phyloP scores from a whole-genome alignment of 2,113 vertebrate species.

The Arvicanthis niloticus region DNA sequence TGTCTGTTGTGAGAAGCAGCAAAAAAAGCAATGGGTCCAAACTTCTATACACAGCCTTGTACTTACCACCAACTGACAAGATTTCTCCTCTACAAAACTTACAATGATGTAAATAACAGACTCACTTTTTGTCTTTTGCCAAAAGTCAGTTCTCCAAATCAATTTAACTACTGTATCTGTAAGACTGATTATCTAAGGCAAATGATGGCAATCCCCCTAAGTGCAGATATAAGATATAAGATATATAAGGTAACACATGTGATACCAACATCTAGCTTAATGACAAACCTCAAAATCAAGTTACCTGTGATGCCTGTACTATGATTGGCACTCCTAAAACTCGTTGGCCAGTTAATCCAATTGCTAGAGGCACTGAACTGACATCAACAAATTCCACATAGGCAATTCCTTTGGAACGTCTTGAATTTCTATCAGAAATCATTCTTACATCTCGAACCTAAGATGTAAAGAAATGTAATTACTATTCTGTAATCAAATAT shows the following conservation, averaged over 20 bases:
- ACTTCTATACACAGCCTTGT: rapidly evolving
- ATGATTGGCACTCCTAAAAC: conserved; percentile 98
- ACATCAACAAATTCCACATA: conserved; percentile 98
- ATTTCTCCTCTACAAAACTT: background rate
- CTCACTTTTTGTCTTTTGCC: background rate
- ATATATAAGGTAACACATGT: rapidly evolving
- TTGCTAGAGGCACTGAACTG: conserved; percentile 97
- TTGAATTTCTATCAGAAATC: conserved; percentile 98
- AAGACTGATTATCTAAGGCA: background rate
- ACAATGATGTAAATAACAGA: background rate
- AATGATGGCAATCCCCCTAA: background rate
- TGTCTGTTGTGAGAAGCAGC: too few species aligned
- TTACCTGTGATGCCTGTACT: conserved; percentile 98
- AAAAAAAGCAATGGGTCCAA: background rate
- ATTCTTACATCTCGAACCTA: conserved; percentile 98
- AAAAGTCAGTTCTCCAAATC: background rate
- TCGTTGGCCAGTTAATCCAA: conserved; percentile 96
- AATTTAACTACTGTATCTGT: background rate
- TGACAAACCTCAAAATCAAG: background rate
- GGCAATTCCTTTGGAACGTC: conserved; percentile 98
- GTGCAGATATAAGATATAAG: background rate
- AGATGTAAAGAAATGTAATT: conserved; percentile 25
- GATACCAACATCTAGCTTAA: background rate
- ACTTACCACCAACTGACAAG: background rate
- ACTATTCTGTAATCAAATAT: background rate